A percentile compares a stretch with the other conserved stretches of the same genome.
These are phyloP conservation scores for Andricus grossulariae DNA, from an alignment of 1,140 invertebrate species.

Conservation along the genomic window DNA sequence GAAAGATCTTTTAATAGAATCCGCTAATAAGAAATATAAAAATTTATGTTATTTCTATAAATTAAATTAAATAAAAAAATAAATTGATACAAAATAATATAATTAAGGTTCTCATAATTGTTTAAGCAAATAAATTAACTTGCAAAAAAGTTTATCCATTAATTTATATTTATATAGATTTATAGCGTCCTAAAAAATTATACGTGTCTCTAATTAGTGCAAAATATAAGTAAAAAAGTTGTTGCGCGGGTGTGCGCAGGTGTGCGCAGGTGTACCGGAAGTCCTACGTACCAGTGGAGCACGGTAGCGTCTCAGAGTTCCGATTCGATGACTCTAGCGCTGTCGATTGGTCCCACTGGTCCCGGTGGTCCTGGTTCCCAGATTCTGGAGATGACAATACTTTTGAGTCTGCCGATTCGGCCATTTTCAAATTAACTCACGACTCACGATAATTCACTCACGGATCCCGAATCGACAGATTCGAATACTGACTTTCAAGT, in stretches of 20 bases:
- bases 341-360: conserved; percentile 1
- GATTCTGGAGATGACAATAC: conserved; percentile 33
- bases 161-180: too few species aligned
- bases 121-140: too few species aligned
- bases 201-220: neutral
- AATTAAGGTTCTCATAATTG: too few species aligned
- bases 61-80: too few species aligned
- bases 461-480: neutral
- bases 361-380: neutral
- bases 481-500: too few species aligned
- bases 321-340: conserved; percentile 25
- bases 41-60: too few species aligned
- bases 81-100: too few species aligned
- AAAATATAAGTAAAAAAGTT: neutral
- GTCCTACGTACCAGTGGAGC: conserved; percentile 39
- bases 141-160: too few species aligned
- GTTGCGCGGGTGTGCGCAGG: neutral
- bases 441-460: too few species aligned
- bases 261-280: conserved; percentile 20
- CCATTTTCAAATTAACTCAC: conserved; percentile 37
- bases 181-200: too few species aligned
- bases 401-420: conserved; percentile 32
- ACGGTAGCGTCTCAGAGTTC: conserved; percentile 30
- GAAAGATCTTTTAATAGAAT: too few species aligned
- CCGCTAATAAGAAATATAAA: too few species aligned